Base-by-base conservation (phyloP, 2,888 invertebrate genomes). In the Mactromeris polynyma region DNA sequence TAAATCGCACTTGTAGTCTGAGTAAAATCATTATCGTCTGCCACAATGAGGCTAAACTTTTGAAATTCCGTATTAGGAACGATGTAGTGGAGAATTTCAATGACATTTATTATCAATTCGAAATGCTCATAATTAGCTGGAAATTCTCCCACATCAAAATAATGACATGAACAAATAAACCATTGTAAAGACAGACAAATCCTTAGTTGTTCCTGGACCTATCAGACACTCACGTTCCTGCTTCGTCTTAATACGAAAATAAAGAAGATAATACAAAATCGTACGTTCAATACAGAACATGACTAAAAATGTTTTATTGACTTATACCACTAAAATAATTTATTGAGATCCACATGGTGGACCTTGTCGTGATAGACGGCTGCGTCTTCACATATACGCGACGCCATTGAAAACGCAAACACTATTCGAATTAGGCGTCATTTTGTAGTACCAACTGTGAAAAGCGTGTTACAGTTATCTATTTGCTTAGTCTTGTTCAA, bases 81-180 rank as follows among this genome's bases (percentile, higher is more conserved):
- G 46, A 83, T 46, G 46, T n/a, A 42, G 46, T 4, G 46, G 31
- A 31, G 83, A 83, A 83, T 77, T 83, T 83, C 83, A 77, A 46
- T 83, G 83, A 83, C 33, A 17, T 40, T 77, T 73, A 83, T 83
- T 77, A 83, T 33, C 42, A 79, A 79, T 21, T 42, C 79, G n/a
- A 36, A 69, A 73, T 73, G 40, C 26, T 26, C n/a, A 42, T 40
- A 42, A 79, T 79, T 79, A 79, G 42, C 79, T 79, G 42, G 14
- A 26, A 79, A 77, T 77, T 82, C 82, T 58, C 9, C 31, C n/a
- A 38, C 58, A 58, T 38, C 54, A 64, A 36, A 33, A 36, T 82
- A 42, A 83, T 77, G 73, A 26, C 33, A n/a, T 1, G 73, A 73
- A 73, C 73, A 73, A 73, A 73, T 73, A 21, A 73, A 73, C 14